A percentile compares a stretch with the other conserved stretches of the same genome.
Conservation (phyloP, 92 coral and sea anemone species). For the Pocillopora grandis region DNA sequence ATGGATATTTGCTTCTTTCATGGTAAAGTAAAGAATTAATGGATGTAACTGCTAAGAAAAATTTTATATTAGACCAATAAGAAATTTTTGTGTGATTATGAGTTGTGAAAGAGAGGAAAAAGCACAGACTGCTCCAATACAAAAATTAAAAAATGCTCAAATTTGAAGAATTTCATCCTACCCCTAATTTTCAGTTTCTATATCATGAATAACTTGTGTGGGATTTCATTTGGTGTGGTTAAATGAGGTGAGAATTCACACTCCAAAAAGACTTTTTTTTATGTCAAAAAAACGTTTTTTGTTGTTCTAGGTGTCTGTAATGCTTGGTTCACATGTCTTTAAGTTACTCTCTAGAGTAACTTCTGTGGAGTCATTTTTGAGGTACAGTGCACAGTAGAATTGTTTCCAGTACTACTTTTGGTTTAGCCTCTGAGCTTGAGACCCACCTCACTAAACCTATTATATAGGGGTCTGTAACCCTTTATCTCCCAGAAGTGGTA, state of each 20-base stretch:
- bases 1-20: slow-evolving; percentile 88
- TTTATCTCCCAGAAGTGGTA: too few relatives aligned
- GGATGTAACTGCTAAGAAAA: background rate
- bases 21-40: slow-evolving; percentile 51
- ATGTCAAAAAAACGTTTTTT: background rate
- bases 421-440: too few relatives aligned
- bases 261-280: background rate
- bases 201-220: too few relatives aligned
- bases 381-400: slow-evolving; percentile 40
- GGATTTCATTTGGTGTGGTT: too few relatives aligned
- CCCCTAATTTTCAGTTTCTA: too few relatives aligned
- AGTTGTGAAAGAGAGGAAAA: background rate
- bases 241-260: too few relatives aligned
- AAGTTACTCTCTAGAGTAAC: slow-evolving; percentile 64
- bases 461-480: too few relatives aligned
- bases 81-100: background rate
- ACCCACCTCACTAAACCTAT: too few relatives aligned
- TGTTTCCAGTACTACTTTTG: too few relatives aligned
- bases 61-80: background rate
- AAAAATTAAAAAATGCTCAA: too few relatives aligned
- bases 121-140: too few relatives aligned
- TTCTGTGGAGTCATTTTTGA: slow-evolving; percentile 83
- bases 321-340: slow-evolving; percentile 88
- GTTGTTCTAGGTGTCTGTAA: slow-evolving; percentile 68
- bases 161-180: too few relatives aligned